Percentiles rank a stretch among this genome's conserved stretches.
Conservation (phyloP, 2,888 invertebrate species). For the Pollenia amentaria region DNA sequence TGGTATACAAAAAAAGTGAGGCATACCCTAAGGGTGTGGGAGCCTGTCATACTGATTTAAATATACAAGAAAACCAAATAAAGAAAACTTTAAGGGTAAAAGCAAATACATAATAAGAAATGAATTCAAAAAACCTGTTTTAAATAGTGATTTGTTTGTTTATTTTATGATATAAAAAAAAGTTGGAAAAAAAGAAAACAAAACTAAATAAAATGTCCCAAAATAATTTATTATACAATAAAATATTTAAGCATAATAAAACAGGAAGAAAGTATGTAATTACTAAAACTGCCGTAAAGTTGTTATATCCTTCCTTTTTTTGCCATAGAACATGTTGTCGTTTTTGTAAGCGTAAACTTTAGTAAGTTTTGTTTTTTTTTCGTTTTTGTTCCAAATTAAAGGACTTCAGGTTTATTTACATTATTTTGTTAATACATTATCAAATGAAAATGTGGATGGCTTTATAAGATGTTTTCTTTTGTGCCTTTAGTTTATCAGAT, state of each 20-base stretch:
- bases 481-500: neutral
- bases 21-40: conserved; percentile 22
- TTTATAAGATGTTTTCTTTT: neutral
- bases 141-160: conserved; percentile 57
- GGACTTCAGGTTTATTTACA: neutral
- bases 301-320: neutral
- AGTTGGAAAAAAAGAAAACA: conserved; percentile 9
- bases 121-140: conserved; percentile 40
- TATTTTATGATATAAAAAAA: conserved; percentile 14
- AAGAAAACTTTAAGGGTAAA: conserved; percentile 53
- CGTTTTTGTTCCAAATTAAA: conserved; percentile 1
- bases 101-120: conserved; percentile 19
- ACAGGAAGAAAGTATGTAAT: conserved; percentile 24
- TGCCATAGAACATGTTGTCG: neutral
- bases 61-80: conserved; percentile 73
- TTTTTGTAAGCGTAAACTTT: neutral
- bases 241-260: conserved; percentile 57
- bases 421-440: neutral
- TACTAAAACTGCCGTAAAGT: conserved; percentile 20
- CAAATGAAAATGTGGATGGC: neutral
- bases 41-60: conserved; percentile 60
- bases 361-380: conserved; percentile 22
- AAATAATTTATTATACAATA: conserved; percentile 42
- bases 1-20: conserved; percentile 36
- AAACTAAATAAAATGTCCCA: neutral